These are phyloP conservation scores for Oncorhynchus keta DNA, from an alignment of 2,113 vertebrate genomes.

Conservation along the genomic window DNA sequence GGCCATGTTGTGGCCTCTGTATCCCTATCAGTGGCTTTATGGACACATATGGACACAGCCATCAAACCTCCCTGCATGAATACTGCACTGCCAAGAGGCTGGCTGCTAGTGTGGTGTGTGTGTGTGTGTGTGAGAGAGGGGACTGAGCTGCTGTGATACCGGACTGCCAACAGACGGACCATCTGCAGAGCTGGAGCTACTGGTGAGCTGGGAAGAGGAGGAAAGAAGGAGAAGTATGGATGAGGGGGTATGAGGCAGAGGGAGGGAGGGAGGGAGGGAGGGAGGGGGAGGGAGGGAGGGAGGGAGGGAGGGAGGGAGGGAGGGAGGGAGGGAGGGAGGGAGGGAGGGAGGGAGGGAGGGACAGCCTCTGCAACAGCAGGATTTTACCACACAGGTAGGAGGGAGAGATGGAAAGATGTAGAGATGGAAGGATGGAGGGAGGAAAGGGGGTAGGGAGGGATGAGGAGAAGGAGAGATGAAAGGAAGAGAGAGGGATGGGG, in stretches of 20 bases:
- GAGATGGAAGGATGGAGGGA: no score
- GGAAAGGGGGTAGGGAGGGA: no score
- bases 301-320: not conserved
- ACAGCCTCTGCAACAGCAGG: no score
- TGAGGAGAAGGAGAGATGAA: no score
- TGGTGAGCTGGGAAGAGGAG: not conserved
- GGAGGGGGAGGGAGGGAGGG: not conserved
- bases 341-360: not conserved
- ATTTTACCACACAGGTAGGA: no score
- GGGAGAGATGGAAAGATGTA: no score
- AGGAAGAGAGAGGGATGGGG: not conserved
- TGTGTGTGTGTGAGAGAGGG: not conserved
- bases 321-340: not conserved
- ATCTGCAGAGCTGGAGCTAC: not conserved
- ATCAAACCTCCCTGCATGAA: slow-evolving; percentile 1
- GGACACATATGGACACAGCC: not conserved
- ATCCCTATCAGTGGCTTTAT: not conserved
- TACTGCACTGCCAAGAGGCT: not conserved
- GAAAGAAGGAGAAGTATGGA: no score
- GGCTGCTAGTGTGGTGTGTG: no score
- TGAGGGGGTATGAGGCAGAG: not conserved
- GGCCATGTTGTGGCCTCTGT: not conserved
- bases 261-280: not conserved
- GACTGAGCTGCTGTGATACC: slow-evolving; percentile 10
- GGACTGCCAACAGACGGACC: slow-evolving; percentile 7